These are phyloP conservation scores for Drosophila truncata DNA, from an alignment of 1,140 invertebrate species.

Conservation along the genomic window DNA sequence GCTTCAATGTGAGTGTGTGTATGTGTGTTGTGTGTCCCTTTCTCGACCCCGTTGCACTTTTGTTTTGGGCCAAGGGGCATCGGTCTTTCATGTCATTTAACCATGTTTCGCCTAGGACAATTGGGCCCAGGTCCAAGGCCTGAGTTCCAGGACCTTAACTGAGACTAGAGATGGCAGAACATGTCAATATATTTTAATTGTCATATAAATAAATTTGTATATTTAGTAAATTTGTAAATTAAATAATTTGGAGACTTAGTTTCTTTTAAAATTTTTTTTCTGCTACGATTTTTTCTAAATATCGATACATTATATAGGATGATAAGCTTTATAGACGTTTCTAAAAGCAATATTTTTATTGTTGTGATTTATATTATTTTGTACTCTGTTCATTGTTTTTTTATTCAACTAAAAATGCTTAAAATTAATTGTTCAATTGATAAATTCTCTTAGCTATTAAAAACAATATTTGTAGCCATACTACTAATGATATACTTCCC, in stretches of 20 bases:
- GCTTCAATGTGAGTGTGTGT: slow-evolving; percentile 14
- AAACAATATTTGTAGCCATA: not conserved
- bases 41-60: slow-evolving; percentile 75
- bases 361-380: no score
- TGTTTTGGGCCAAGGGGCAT: slow-evolving; percentile 52
- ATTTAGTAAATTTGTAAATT: no score
- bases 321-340: no score
- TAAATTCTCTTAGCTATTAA: not conserved
- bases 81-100: slow-evolving; percentile 81
- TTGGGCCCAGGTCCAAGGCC: slow-evolving; percentile 14
- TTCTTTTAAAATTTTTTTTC: no score
- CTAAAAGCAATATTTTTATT: no score
- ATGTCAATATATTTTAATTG: not conserved
- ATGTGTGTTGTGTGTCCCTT: slow-evolving; percentile 20
- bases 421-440: not conserved
- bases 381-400: no score
- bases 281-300: no score
- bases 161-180: not conserved
- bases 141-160: slow-evolving; percentile 9
- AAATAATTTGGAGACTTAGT: no score
- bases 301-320: no score
- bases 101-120: slow-evolving; percentile 59
- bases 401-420: not conserved
- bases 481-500: not conserved
- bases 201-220: no score